Conservation (phyloP, 2,797 vertebrate species). For the Amniataba percoides region DNA sequence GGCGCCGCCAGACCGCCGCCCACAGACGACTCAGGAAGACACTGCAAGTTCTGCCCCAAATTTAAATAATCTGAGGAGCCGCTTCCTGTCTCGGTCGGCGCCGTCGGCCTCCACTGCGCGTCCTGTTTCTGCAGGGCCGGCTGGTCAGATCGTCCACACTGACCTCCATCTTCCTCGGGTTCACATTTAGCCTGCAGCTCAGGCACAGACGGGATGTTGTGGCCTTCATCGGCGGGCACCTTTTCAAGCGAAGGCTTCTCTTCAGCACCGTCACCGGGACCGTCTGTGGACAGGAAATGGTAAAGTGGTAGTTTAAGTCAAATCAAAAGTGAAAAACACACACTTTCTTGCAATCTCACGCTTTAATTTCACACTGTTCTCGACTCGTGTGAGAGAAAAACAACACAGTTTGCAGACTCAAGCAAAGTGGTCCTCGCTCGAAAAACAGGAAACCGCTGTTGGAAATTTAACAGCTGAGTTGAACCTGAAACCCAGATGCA, state of each 20-base stretch:
- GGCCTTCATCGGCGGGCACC: not conserved
- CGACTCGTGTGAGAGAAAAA: not conserved
- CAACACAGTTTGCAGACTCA: too few species aligned
- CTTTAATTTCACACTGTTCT: not conserved
- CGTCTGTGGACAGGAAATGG: constrained; percentile 50
- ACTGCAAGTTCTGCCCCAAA: constrained; percentile 30
- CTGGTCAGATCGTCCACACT: constrained; percentile 1
- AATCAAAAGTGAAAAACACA: too few species aligned
- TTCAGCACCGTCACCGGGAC: constrained; percentile 12
- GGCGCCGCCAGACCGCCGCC: not conserved
- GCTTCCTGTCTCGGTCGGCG: not conserved
- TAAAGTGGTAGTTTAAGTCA: not conserved
- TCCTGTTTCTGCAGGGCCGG: constrained; percentile 23
- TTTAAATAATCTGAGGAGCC: constrained; percentile 37
- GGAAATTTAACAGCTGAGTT: not conserved
- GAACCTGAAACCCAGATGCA: not conserved
- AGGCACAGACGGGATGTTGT: not conserved
- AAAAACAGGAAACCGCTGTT: not conserved
- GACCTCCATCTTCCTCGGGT: constrained; percentile 36
- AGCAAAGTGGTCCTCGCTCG: too few species aligned
- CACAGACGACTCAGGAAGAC: constrained; percentile 40
- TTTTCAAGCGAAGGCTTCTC: constrained; percentile 37
- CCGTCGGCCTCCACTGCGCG: constrained; percentile 39
- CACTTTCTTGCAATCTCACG: not conserved
- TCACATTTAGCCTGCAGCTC: constrained; percentile 72